A percentile compares a stretch with the other conserved stretches of the same genome.
Evolutionary conservation across 2,797 vertebrate genomes (phyloP).

Genomic region (Lycodopsis pacificus): DNA sequence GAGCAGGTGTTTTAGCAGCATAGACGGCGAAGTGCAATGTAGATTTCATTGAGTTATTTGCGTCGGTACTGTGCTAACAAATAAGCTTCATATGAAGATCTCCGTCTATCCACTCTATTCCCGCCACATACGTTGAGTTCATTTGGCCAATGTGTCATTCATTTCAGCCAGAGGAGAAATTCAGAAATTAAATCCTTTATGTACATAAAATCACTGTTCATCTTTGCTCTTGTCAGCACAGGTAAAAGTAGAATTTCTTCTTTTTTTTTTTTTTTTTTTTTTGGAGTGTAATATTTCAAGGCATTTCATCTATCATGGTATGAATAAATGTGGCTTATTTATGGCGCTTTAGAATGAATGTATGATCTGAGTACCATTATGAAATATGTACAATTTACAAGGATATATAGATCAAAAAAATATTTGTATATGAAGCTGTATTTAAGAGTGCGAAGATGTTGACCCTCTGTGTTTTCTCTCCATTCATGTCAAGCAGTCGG

Average conservation of each 20-base stretch:
- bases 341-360: constrained; percentile 74
- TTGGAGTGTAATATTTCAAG: constrained; percentile 64
- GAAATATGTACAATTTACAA: constrained; percentile 65
- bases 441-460: constrained; percentile 66
- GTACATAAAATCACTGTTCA: constrained; percentile 61
- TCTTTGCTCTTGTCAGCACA: constrained; percentile 45
- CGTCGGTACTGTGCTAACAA: constrained; percentile 17
- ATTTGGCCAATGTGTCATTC: constrained; percentile 21
- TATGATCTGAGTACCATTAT: constrained; percentile 66
- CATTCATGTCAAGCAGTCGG: constrained; percentile 27
- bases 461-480: constrained; percentile 16
- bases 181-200: constrained; percentile 12
- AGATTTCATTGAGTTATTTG: constrained; percentile 11
- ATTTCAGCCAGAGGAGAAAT: constrained; percentile 35
- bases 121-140: constrained; percentile 2
- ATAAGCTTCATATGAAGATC: constrained; percentile 22
- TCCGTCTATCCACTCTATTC: constrained; percentile 23
- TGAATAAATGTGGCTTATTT: constrained; percentile 71
- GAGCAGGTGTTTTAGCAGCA: constrained; percentile 39
- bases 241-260: constrained; percentile 36
- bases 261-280: constrained; percentile 21
- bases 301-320: constrained; percentile 63
- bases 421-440: constrained; percentile 72
- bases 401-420: constrained; percentile 52
- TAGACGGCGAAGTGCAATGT: constrained; percentile 1